phyloP scores from a whole-genome alignment of 2,113 vertebrate genomes.

The Melanotaenia duboulayi region DNA sequence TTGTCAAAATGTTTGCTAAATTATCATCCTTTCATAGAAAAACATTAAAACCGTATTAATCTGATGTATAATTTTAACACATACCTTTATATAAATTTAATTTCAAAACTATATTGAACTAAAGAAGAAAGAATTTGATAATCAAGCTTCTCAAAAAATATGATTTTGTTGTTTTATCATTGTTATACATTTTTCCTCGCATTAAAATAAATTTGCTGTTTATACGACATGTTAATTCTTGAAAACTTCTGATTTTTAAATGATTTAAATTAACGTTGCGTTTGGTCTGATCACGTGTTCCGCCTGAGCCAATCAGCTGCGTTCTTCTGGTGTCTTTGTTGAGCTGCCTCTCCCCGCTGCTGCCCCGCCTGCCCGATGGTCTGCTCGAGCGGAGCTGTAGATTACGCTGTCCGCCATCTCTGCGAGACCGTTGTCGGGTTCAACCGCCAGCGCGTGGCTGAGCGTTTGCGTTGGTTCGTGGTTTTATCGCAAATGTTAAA shows the following conservation, averaged over 20 bases:
- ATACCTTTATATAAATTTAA: too few relatives aligned
- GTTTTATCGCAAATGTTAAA: too few relatives aligned
- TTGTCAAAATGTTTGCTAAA: too few relatives aligned
- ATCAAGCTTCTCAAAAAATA: too few relatives aligned
- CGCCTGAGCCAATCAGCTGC: slow-evolving; percentile 47
- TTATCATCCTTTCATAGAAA: too few relatives aligned
- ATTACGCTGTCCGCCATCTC: slow-evolving; percentile 56
- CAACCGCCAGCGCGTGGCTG: not conserved
- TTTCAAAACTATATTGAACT: too few relatives aligned
- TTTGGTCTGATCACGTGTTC: slow-evolving; percentile 30
- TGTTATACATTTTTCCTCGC: too few relatives aligned
- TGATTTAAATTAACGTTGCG: not conserved
- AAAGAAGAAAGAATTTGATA: too few relatives aligned
- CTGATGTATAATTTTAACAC: too few relatives aligned
- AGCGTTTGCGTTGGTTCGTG: accelerated
- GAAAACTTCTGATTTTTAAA: not conserved
- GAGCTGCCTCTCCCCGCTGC: slow-evolving; percentile 43
- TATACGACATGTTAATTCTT: not conserved
- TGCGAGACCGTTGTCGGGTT: not conserved
- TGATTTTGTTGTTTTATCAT: too few relatives aligned
- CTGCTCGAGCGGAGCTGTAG: slow-evolving; percentile 6
- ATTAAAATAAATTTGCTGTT: too few relatives aligned
- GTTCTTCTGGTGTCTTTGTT: slow-evolving; percentile 71
- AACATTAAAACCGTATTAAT: too few relatives aligned
- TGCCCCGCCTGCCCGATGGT: slow-evolving; percentile 11